Evolutionary conservation across 23 tunicate species (phyloP), one percentile per base, ranked within the genome.

Genomic region (Halocynthia aurantium): DNA sequence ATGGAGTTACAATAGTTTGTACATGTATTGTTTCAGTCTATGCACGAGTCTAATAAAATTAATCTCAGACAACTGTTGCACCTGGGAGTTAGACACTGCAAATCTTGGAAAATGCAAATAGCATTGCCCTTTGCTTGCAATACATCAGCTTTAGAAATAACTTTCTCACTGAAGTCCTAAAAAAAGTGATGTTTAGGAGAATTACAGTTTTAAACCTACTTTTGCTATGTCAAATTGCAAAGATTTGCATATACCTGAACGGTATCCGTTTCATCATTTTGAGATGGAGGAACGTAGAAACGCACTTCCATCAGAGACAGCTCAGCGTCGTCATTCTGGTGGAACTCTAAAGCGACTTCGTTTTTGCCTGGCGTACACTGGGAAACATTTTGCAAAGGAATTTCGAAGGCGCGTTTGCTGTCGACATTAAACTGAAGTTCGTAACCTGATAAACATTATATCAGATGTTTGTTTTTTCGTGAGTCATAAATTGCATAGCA

Each of bases 41-140:
- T 51, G 18, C 52, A 72, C 12, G 2, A 12, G 50, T 72, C 10
- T 10, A 74, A 52, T 54, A 12, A 12, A 53, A 8, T 15, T 9
- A 31, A 31, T 31, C 44, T 31, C 44, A 1, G 44, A 31, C 1
- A 31, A 31, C 44, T 31, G 44, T 4, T 31, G 13, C 50, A 91
- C 97, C 97, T 92, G 54, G 99, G 99, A 12, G 99, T 94, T 70
- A 94, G 99, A 61, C 92, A 94, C 62, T 94, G 92, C 22, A 94
- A 55, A 54, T 88, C 95, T 78, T 88, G 95, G 57, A 94, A 88
- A 40, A 80, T 84, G 53, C 91, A 84, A 54, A 88, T 88, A 0
- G 99, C 99, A 67, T 84, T 88, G 57, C 99, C 99, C 78, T 94
- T 94, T 10, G 77, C 95, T 84, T 94, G 95, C 52, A 94, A 66